A percentile compares a stretch with the other conserved stretches of the same genome.
These are phyloP conservation scores for Tympanuchus pallidicinctus DNA, from an alignment of 2,113 vertebrate genomes.

Conservation along the genomic window DNA sequence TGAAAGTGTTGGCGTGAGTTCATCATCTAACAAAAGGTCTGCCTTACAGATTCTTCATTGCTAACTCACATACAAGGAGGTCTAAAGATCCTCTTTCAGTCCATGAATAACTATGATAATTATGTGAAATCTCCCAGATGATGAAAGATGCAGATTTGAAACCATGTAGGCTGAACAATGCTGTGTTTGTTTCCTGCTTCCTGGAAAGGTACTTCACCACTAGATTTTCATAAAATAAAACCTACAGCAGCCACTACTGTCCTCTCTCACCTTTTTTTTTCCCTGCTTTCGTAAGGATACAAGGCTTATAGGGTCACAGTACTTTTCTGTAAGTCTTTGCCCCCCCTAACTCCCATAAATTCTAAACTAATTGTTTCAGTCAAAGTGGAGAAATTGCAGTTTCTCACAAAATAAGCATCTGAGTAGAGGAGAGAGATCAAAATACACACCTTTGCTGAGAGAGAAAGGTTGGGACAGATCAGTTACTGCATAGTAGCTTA, in stretches of 20 bases:
- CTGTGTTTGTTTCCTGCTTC: background rate
- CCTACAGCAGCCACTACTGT: background rate
- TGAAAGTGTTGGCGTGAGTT: background rate
- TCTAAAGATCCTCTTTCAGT: background rate
- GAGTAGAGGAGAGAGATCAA: background rate
- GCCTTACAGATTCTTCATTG: background rate
- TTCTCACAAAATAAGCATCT: background rate
- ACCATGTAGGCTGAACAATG: background rate
- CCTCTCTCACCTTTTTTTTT: background rate
- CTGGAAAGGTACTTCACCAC: background rate
- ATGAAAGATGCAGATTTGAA: background rate
- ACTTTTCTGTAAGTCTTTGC: background rate
- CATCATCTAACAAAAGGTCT: background rate
- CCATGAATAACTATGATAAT: background rate
- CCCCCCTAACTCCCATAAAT: background rate
- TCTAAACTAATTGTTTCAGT: background rate
- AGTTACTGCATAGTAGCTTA: background rate
- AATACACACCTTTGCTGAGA: background rate
- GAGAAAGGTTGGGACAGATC: background rate
- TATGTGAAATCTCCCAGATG: background rate
- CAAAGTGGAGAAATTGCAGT: background rate
- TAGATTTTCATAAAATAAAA: background rate
- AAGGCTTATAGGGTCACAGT: background rate
- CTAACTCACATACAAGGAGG: background rate
- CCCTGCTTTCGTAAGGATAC: background rate